These are phyloP conservation scores for Euphonia xanthogaster DNA, from an alignment of 2,797 vertebrate genomes.

Conservation along the genomic window DNA sequence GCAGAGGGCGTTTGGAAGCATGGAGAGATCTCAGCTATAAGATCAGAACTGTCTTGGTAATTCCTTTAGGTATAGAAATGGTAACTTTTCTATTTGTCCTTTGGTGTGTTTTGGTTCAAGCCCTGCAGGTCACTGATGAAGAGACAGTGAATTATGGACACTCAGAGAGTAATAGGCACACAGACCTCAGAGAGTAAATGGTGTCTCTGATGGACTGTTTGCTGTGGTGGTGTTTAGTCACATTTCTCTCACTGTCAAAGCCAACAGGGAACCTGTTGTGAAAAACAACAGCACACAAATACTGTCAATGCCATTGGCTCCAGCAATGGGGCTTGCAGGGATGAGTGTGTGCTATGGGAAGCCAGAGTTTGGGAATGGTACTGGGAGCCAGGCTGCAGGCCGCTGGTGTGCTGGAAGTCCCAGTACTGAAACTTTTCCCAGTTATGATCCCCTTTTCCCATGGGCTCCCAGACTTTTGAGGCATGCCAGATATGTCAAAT, in stretches of 20 bases:
- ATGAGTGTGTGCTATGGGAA: not conserved
- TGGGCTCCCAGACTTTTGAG: not conserved
- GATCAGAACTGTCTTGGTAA: not conserved
- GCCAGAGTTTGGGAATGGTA: not conserved
- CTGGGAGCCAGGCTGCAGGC: not conserved
- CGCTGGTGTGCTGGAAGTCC: not conserved
- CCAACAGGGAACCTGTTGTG: fast-evolving
- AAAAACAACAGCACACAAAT: not conserved
- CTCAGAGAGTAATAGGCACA: not conserved
- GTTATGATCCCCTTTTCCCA: not conserved
- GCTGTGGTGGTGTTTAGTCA: not conserved
- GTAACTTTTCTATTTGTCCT: not conserved
- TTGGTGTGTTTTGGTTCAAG: not conserved
- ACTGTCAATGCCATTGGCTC: not conserved
- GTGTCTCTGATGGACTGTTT: not conserved
- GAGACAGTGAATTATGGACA: not conserved
- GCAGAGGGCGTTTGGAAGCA: not conserved
- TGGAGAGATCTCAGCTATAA: not conserved
- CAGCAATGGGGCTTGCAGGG: not conserved
- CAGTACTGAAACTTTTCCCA: not conserved
- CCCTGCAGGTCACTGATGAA: not conserved
- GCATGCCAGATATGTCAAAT: not conserved
- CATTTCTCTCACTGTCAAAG: not conserved
- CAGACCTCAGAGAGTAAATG: not conserved
- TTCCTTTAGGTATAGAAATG: not conserved